Base-by-base conservation (phyloP, 2,113 vertebrate genomes). In the Cnemophilus loriae region DNA sequence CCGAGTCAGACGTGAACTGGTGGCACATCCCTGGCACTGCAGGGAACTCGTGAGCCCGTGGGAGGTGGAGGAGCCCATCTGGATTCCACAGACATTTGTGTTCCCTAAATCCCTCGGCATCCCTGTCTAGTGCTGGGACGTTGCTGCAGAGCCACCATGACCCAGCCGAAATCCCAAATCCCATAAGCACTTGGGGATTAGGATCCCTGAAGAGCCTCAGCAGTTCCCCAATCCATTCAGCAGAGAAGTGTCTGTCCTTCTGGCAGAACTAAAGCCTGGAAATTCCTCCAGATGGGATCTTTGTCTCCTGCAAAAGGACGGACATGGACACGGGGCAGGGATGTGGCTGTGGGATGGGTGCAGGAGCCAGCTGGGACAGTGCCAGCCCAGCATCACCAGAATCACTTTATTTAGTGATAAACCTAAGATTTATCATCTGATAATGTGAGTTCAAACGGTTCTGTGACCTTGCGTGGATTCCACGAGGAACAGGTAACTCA, bases 381-480 rank as follows among this genome's bases (percentile, higher is more conserved):
- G 50, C n/a, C n/a, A n/a, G n/a, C n/a, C 41, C 61, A 39, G 23
- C 64, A 28, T 18, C 64, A 41, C 2, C 27, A 32, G 42, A 11
- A 82, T 8, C 14, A 0, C 7, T 63, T 87, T 3, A 37, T 37
- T 59, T 27, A 8, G 26, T 9, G 17, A 37, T 3, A 60, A 93
- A 60, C 28, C 33, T 0, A 11, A 53, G 56, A 39, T 6, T 9
- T 7, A 3, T 11, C 39, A 11, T 3, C 26, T 50, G 44, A 6
- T 33, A 42, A 42, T 5, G 1, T 0, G 1, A 28, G 14, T 9
- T 15, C 6, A 2, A 11, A 10, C 1, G 7, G 3, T 1, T n/a
- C 55, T 0, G 22, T 27, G 26, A 1, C 22, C 0, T 18, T 1
- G 11, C 0, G 5, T 1, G 42, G 15, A 22, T 33, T 39, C 55